Percentiles rank a stretch among this genome's conserved stretches.
phyloP scores from a whole-genome alignment of 2,888 invertebrate species.

The Tetropium fuscum region DNA sequence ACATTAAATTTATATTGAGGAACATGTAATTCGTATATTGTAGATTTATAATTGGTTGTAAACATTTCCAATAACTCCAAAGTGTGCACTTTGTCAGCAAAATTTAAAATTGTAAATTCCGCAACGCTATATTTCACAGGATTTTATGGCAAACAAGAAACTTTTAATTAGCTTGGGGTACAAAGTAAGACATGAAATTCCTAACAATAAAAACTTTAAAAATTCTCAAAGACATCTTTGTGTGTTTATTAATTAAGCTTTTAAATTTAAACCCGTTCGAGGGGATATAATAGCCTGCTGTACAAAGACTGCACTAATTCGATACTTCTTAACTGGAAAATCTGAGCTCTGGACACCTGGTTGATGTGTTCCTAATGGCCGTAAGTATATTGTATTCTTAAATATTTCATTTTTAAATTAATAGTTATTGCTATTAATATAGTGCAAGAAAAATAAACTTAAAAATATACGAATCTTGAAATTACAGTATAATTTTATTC shows the following conservation, averaged over 20 bases:
- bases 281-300: background rate
- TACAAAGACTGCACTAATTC: constrained; percentile 2
- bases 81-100: constrained; percentile 15
- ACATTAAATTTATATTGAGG: constrained; percentile 8
- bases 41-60: constrained; percentile 17
- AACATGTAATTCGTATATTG: constrained; percentile 5
- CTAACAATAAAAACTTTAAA: constrained; percentile 33
- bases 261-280: constrained; percentile 13
- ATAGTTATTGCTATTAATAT: no score
- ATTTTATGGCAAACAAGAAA: constrained; percentile 40
- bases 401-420: no score
- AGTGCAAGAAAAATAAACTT: no score
- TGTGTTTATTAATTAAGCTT: constrained; percentile 49
- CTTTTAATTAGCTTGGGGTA: constrained; percentile 43
- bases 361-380: no score
- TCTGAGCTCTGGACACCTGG: no score
- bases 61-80: constrained; percentile 13
- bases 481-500: no score
- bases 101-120: constrained; percentile 24
- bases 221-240: constrained; percentile 51
- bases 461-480: no score
- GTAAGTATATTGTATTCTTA: no score
- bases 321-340: no score
- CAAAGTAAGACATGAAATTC: constrained; percentile 30
- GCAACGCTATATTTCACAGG: constrained; percentile 34